These are phyloP conservation scores for Euborellia annulipes DNA, from an alignment of 1,140 invertebrate genomes.

Conservation along the genomic window DNA sequence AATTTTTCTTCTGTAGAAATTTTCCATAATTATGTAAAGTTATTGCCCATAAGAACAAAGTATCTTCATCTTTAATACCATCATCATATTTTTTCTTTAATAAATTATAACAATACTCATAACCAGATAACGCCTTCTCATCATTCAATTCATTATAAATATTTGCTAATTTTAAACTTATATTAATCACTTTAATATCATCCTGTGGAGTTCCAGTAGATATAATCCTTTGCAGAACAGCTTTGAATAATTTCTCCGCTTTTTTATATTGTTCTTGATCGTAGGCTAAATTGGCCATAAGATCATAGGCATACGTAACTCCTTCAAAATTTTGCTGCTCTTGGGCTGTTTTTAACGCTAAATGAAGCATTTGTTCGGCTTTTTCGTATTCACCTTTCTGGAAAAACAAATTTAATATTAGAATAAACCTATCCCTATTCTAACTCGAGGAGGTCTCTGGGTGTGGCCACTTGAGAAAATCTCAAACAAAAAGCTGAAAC, in stretches of 20 bases:
- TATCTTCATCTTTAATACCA: slow-evolving; percentile 37
- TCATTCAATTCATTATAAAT: slow-evolving; percentile 46
- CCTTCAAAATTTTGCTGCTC: slow-evolving; percentile 55
- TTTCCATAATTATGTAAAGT: slow-evolving; percentile 68
- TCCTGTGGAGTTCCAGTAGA: slow-evolving; percentile 45
- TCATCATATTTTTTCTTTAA: slow-evolving; percentile 38
- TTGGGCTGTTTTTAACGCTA: slow-evolving; percentile 68
- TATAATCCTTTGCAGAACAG: slow-evolving; percentile 61
- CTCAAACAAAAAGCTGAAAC: too few relatives aligned
- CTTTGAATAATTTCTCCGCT: slow-evolving; percentile 67
- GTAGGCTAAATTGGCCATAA: slow-evolving; percentile 80
- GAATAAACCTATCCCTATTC: too few relatives aligned
- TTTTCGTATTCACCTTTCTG: slow-evolving; percentile 58
- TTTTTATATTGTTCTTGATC: slow-evolving; percentile 56
- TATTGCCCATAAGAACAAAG: slow-evolving; percentile 46
- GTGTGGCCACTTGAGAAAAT: too few relatives aligned
- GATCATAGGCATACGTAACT: slow-evolving; percentile 73
- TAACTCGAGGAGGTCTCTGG: too few relatives aligned
- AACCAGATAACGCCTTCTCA: slow-evolving; percentile 54
- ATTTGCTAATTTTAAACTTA: slow-evolving; percentile 60
- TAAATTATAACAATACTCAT: slow-evolving; percentile 54
- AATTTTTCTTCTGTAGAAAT: slow-evolving; percentile 46
- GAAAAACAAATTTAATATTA: slow-evolving; percentile 18
- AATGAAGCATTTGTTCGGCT: slow-evolving; percentile 68
- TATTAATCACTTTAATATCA: slow-evolving; percentile 59